Percentiles rank a stretch among this genome's conserved stretches.
Evolutionary conservation across 2,797 vertebrate species (phyloP).

Genomic region (Phrynocephalus vlangalii): DNA sequence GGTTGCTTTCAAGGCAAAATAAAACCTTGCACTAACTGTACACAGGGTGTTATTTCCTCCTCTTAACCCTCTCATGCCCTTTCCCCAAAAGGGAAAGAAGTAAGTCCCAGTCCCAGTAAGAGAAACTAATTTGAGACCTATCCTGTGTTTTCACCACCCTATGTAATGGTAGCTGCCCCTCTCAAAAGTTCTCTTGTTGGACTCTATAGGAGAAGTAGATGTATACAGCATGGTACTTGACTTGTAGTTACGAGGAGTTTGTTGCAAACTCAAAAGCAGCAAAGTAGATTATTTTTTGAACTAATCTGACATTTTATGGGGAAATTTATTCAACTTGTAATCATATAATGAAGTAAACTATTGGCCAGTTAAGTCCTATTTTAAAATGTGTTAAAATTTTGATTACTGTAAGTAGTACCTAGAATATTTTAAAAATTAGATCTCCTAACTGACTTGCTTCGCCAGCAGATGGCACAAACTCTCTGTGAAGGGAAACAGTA

Average conservation of each 20-base stretch:
- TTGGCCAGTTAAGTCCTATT: background rate
- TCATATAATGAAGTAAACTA: background rate
- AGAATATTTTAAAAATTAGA: background rate
- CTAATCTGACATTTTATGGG: background rate
- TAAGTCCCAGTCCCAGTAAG: background rate
- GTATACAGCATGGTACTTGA: background rate
- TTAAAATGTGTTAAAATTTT: too few species aligned
- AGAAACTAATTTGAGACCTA: background rate
- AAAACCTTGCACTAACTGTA: background rate
- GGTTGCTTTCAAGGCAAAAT: background rate
- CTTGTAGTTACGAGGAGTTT: background rate
- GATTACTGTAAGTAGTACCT: background rate
- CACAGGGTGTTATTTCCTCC: too few species aligned
- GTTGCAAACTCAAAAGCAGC: background rate
- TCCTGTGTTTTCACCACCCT: background rate
- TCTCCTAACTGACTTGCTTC: conserved; percentile 11
- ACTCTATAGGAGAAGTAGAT: background rate
- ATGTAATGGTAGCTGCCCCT: background rate
- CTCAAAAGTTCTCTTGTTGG: background rate
- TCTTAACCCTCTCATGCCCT: background rate
- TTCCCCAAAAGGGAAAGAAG: background rate
- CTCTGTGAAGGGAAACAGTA: background rate
- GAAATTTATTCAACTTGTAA: background rate
- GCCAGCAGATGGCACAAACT: conserved; percentile 36
- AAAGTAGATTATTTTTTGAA: background rate